Evolutionary conservation across 1,140 invertebrate genomes (phyloP).

Genomic region (Drosophila kepulauana): DNA sequence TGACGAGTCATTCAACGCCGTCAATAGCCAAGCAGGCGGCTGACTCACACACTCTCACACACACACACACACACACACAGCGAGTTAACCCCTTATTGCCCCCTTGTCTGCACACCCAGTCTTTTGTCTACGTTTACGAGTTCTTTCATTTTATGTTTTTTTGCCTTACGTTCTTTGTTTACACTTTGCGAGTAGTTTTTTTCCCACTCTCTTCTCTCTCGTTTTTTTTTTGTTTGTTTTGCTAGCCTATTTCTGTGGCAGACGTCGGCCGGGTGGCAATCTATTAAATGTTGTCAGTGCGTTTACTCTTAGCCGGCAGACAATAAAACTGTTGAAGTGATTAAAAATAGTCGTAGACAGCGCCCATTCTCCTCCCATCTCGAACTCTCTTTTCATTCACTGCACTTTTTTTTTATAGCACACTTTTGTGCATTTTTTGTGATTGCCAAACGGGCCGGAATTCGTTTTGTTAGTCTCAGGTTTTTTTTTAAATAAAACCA

Average conservation of each 20-base stretch:
- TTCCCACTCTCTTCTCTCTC: conserved; percentile 31
- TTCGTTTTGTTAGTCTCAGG: conserved; percentile 15
- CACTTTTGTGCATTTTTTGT: conserved; percentile 54
- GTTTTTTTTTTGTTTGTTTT: conserved; percentile 54
- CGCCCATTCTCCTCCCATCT: neutral
- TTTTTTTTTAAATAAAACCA: conserved; percentile 16
- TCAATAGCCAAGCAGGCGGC: conserved; percentile 26
- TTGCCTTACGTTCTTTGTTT: conserved; percentile 15
- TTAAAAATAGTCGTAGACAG: conserved; percentile 71
- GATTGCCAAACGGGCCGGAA: conserved; percentile 20
- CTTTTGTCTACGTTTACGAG: conserved; percentile 27
- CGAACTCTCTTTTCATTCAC: neutral
- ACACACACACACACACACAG: too few relatives aligned
- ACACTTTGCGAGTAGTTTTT: conserved; percentile 33
- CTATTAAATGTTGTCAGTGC: conserved; percentile 82
- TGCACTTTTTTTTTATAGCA: conserved; percentile 50
- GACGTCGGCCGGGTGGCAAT: conserved; percentile 55
- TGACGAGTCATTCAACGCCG: conserved; percentile 51
- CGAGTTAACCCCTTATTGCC: conserved; percentile 72
- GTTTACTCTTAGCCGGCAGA: conserved; percentile 63
- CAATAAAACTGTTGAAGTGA: conserved; percentile 81
- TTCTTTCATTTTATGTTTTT: conserved; percentile 37
- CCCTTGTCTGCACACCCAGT: neutral
- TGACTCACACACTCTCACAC: conserved; percentile 54
- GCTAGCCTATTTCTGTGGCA: conserved; percentile 64